A percentile compares a stretch with the other conserved stretches of the same genome.
Conservation (phyloP, 2,113 vertebrate genomes). For the Nipponia nippon region DNA sequence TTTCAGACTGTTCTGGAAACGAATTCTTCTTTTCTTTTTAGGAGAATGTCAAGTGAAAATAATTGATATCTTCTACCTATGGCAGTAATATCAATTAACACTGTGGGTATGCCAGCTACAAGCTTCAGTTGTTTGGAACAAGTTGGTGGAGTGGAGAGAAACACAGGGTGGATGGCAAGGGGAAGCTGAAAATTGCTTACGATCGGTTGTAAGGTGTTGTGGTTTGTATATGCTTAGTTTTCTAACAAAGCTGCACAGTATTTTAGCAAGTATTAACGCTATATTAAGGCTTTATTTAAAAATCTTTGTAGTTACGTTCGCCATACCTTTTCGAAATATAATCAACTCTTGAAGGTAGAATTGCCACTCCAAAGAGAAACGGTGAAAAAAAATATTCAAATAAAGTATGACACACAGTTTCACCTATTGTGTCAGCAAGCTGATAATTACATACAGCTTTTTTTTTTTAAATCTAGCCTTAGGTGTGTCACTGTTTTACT, state of each 20-base stretch:
- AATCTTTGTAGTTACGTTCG: not conserved
- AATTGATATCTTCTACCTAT: not conserved
- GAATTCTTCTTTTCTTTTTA: not conserved
- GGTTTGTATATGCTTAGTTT: not conserved
- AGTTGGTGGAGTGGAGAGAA: not conserved
- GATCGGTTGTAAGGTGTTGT: not conserved
- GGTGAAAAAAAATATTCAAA: constrained; percentile 35
- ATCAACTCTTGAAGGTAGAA: not conserved
- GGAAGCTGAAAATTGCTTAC: not conserved
- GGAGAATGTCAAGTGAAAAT: not conserved
- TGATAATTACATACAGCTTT: constrained; percentile 45
- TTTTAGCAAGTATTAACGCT: not conserved
- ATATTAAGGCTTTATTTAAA: not conserved
- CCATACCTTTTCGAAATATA: not conserved
- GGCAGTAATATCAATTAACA: not conserved
- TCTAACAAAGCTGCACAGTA: not conserved
- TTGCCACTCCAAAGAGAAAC: constrained; percentile 32
- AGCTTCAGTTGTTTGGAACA: not conserved
- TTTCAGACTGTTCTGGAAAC: not conserved
- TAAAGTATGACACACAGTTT: constrained; percentile 68
- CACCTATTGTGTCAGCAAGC: constrained; percentile 70
- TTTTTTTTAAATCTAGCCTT: constrained; percentile 65
- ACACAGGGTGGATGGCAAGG: accelerated
- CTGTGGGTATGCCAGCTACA: not conserved
- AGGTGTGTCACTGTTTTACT: constrained; percentile 67